Evolutionary conservation across 1,140 invertebrate species (phyloP).

Genomic region (Magallana ariakensis): DNA sequence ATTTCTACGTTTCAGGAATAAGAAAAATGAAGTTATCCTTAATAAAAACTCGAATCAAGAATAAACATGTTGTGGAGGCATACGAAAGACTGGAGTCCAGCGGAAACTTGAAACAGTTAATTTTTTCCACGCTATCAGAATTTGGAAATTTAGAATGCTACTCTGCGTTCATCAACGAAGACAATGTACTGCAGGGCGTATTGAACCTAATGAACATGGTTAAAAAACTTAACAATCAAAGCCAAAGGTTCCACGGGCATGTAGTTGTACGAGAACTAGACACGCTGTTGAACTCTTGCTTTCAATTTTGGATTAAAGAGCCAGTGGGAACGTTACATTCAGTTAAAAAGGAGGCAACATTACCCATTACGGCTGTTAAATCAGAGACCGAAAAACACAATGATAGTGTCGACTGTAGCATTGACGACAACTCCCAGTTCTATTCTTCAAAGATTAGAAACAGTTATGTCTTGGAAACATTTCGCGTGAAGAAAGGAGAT

Average conservation of each 20-base stretch:
- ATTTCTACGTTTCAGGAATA: too few species aligned
- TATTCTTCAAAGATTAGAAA: neutral
- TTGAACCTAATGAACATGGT: neutral
- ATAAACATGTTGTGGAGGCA: neutral
- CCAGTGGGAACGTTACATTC: neutral
- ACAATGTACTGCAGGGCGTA: neutral
- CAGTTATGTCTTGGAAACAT: conserved; percentile 2
- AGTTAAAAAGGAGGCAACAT: neutral
- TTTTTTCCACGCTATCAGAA: neutral
- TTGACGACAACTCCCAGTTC: neutral
- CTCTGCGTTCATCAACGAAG: neutral
- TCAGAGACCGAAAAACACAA: neutral
- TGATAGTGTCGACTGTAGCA: too few species aligned
- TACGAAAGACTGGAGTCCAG: neutral
- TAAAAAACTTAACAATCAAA: neutral
- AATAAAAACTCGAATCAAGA: neutral
- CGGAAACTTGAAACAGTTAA: neutral
- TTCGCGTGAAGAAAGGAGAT: neutral
- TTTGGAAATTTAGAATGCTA: neutral
- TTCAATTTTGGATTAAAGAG: neutral
- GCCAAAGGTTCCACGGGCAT: neutral
- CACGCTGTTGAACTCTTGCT: neutral
- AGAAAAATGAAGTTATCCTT: neutral
- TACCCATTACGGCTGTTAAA: neutral
- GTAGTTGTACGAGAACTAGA: neutral